Percentiles rank a stretch among this genome's conserved stretches.
Evolutionary conservation across 2,113 vertebrate species (phyloP).

Genomic region (Melanocharis versteri): DNA sequence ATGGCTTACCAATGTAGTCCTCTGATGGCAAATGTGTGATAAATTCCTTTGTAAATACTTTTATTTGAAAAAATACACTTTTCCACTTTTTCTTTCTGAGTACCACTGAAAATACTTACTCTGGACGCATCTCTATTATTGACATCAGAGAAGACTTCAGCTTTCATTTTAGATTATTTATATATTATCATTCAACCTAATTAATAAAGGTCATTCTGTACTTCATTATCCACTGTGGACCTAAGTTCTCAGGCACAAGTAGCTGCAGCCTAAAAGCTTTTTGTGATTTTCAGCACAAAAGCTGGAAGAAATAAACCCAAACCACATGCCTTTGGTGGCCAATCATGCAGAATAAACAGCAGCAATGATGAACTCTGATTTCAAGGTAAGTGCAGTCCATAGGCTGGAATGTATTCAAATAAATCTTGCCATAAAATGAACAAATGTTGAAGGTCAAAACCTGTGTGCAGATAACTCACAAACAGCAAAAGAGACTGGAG

Average conservation of each 20-base stretch:
- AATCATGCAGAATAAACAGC: slow-evolving; percentile 4
- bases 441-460: slow-evolving; percentile 21
- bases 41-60: background rate
- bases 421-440: background rate
- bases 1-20: background rate
- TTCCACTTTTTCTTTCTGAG: background rate
- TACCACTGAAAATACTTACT: background rate
- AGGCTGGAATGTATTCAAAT: background rate
- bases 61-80: background rate
- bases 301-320: background rate
- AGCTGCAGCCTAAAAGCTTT: slow-evolving; percentile 7
- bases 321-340: background rate
- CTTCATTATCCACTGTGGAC: background rate
- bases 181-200: background rate
- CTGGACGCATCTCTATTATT: background rate
- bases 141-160: background rate
- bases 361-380: slow-evolving; percentile 9
- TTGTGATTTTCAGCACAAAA: slow-evolving; percentile 8
- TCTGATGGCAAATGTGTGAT: background rate
- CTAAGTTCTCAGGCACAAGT: background rate
- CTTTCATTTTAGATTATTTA: background rate
- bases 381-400: background rate
- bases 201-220: background rate
- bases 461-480: background rate
- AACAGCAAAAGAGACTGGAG: background rate